Conservation (phyloP, 2,797 vertebrate species). For the Melanotaenia nigrans region DNA sequence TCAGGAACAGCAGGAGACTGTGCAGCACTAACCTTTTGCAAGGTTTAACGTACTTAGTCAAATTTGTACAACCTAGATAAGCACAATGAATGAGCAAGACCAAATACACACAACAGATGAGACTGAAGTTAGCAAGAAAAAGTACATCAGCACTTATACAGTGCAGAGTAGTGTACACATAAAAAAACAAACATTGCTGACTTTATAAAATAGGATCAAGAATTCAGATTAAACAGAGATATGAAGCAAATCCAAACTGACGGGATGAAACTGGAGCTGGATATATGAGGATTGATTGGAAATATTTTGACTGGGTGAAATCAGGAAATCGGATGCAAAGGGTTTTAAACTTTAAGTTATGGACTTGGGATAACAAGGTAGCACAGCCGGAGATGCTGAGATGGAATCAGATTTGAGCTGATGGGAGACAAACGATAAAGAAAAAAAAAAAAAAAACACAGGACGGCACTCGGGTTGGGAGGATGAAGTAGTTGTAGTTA, state of each 20-base stretch:
- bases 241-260: not conserved
- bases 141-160: not conserved
- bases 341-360: not conserved
- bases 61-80: not conserved
- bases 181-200: not conserved
- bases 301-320: not conserved
- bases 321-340: not conserved
- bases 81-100: not conserved
- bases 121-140: not conserved
- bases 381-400: not conserved
- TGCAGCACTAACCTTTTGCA: not conserved
- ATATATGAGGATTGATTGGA: not conserved
- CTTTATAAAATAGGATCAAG: not conserved
- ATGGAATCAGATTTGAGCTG: slow-evolving; percentile 9
- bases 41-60: not conserved
- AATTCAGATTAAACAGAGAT: not conserved
- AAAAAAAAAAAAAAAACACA: slow-evolving; percentile 20
- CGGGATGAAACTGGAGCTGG: not conserved
- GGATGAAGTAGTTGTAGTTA: slow-evolving; percentile 11
- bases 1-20: not conserved
- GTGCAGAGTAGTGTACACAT: not conserved
- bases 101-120: not conserved
- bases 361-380: not conserved
- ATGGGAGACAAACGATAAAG: slow-evolving; percentile 29
- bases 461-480: slow-evolving; percentile 18